Base-by-base conservation (phyloP, 2,888 invertebrate genomes). In the Melinopterus prodromus region DNA sequence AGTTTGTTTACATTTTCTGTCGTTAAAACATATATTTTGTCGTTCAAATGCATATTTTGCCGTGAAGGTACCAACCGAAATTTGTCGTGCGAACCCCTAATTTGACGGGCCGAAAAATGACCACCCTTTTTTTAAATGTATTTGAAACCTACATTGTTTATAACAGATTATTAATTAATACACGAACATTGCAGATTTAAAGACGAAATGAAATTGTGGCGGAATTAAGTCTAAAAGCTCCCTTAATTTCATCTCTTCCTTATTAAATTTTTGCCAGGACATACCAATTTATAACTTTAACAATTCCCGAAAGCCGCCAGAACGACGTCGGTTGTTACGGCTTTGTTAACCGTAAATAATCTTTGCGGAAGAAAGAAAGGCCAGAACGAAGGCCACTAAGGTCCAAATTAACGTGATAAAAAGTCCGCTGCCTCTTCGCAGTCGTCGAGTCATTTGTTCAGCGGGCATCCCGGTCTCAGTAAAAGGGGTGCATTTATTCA, bases 361-460 rank as follows among this genome's bases (percentile, higher is more conserved):
- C 53, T 53, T 53, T 12, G 53, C 9, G 53, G 7, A 53, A 53
- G 12, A 53, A 53, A 9, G 53, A 12, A 53, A 53, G 53, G 53
- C 53, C 53, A 53, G 53, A 53, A 12, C 1, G 53, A 53, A 53
- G 53, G 9, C 1, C 9, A 12, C 53, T 9, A 53, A 53, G 53
- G 53, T 53, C 53, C 53, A 53, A 53, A 53, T 53, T 53, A 53
- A 53, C 53, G 53, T 53, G 53, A 53, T 53, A 53, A 53, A 53
- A 53, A 53, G 53, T 53, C 53, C 53, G 7, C 12, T 53, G 53
- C 53, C 53, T 53, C 53, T 53, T 53, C 53, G 7, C 53, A 9
- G 53, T 12, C 53, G 9, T 53, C 9, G 7, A 7, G 12, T 53
- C 53, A 53, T 53, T 53, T 53, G 53, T 53, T 53, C 12, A 9